These are phyloP conservation scores for Gallinago stenura DNA, from an alignment of 2,797 vertebrate genomes.

Conservation along the genomic window DNA sequence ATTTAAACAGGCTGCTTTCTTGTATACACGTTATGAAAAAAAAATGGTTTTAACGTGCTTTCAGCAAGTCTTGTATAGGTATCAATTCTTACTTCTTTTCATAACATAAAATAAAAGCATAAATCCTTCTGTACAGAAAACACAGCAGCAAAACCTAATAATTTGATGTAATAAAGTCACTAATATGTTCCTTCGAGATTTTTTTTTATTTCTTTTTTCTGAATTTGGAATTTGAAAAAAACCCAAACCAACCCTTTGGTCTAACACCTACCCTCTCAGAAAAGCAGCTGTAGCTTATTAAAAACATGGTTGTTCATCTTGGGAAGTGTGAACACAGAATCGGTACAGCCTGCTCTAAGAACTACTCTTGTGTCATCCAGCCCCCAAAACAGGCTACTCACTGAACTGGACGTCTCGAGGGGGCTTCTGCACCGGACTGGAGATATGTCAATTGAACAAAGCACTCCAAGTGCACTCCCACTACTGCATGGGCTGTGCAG, in stretches of 20 bases:
- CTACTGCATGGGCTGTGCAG: constrained; percentile 75
- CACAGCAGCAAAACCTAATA: neutral
- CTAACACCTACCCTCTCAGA: neutral
- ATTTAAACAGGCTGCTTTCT: neutral
- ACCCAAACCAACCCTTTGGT: neutral
- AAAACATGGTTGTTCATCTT: neutral
- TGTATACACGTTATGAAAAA: neutral
- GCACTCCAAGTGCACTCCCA: constrained; percentile 70
- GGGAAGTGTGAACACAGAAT: neutral
- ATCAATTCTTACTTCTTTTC: neutral
- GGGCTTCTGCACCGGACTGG: constrained; percentile 83
- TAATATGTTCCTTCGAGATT: neutral
- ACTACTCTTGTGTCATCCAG: neutral
- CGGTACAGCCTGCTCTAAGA: neutral
- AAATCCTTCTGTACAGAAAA: neutral
- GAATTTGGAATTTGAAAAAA: neutral
- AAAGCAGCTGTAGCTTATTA: neutral
- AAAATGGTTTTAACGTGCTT: neutral
- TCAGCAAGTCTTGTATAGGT: neutral
- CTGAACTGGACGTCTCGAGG: constrained; percentile 86
- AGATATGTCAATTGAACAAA: constrained; percentile 84
- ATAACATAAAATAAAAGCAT: neutral
- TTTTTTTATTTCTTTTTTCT: neutral
- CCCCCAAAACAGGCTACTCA: constrained; percentile 62
- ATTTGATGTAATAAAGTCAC: neutral